Percentiles rank a stretch among this genome's conserved stretches.
Conservation (phyloP, 1,140 invertebrate genomes). For the Choristoneura fumiferana region DNA sequence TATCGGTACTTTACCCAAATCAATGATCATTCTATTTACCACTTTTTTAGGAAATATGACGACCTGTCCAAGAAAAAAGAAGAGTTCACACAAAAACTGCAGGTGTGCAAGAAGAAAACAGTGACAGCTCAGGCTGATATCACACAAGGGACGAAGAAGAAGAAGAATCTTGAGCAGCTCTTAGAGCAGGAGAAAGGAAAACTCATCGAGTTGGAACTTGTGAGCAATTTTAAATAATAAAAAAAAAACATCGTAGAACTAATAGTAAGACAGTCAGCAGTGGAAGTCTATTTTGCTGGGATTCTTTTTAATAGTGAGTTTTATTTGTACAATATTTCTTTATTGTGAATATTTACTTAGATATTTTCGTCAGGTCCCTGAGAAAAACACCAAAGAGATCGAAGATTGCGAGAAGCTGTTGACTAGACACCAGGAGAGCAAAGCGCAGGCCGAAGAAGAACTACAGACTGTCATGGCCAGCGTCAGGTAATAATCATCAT, state of each 20-base stretch:
- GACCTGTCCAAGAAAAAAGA: slow-evolving; percentile 80
- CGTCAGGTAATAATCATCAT: slow-evolving; percentile 64
- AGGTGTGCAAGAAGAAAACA: slow-evolving; percentile 81
- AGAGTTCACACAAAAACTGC: slow-evolving; percentile 78
- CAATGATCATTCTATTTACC: too few species aligned
- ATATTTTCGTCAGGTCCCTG: slow-evolving; percentile 76
- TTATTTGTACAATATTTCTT: neutral
- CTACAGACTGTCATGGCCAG: slow-evolving; percentile 78
- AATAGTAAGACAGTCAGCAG: too few species aligned
- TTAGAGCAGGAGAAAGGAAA: slow-evolving; percentile 82
- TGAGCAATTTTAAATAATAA: slow-evolving; percentile 50
- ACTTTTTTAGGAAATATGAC: slow-evolving; percentile 79
- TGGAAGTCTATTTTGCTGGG: too few species aligned
- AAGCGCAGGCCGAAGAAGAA: slow-evolving; percentile 80
- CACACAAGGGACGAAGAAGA: slow-evolving; percentile 81
- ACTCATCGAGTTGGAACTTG: slow-evolving; percentile 80
- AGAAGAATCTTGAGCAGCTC: slow-evolving; percentile 81
- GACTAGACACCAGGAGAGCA: slow-evolving; percentile 75
- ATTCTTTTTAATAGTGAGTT: neutral
- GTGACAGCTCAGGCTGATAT: slow-evolving; percentile 82
- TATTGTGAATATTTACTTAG: too few species aligned
- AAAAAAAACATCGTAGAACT: too few species aligned
- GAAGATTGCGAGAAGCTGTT: slow-evolving; percentile 83
- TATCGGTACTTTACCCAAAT: too few species aligned
- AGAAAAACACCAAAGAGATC: slow-evolving; percentile 86